phyloP scores from a whole-genome alignment of 2,113 vertebrate species.

The Datnioides undecimradiatus region DNA sequence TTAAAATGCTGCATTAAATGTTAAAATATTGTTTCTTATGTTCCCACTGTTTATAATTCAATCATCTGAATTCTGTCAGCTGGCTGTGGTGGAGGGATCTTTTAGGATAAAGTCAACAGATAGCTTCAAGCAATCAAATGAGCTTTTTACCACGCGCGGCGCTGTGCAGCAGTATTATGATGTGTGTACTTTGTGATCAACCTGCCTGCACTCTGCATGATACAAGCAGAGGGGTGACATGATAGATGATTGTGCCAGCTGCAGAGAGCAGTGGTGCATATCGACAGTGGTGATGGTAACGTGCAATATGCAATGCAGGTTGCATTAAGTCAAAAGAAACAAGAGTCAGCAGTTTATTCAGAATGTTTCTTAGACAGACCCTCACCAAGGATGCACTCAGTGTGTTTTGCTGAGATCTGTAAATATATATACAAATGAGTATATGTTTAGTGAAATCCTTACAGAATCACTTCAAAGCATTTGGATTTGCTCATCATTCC shows the following conservation, averaged over 20 bases:
- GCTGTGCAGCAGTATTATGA: background rate
- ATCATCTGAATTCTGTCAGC: slow-evolving; percentile 2
- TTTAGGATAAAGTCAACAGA: background rate
- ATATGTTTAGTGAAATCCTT: background rate
- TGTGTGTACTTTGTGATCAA: background rate
- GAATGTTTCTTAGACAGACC: background rate
- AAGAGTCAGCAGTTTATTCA: background rate
- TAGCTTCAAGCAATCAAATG: background rate
- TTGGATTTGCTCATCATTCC: background rate
- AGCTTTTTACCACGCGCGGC: background rate
- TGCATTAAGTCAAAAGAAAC: background rate
- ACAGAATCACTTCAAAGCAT: background rate
- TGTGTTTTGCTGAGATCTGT: background rate
- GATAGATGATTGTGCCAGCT: background rate
- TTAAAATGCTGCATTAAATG: background rate
- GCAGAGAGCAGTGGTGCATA: slow-evolving; percentile 8
- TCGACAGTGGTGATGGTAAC: background rate
- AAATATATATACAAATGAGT: background rate
- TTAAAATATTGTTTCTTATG: background rate
- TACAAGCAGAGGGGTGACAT: background rate
- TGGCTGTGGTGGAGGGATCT: background rate
- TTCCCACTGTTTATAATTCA: background rate
- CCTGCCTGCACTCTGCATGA: background rate
- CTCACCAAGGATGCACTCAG: background rate
- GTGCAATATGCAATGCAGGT: background rate